Evolutionary conservation across 2,113 vertebrate genomes (phyloP).

Genomic region (Cynocephalus volans): DNA sequence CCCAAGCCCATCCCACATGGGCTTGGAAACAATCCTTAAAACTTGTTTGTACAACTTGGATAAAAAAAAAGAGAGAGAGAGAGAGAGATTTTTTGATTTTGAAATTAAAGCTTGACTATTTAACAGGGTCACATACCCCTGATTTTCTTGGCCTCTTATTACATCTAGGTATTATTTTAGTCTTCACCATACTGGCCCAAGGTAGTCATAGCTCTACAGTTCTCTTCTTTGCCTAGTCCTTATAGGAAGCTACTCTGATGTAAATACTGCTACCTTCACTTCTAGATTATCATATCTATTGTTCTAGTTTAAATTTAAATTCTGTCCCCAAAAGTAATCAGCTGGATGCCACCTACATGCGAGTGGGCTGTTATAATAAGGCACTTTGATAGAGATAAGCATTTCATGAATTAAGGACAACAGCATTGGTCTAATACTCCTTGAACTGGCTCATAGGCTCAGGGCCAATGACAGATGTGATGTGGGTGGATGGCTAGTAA

Average conservation of each 20-base stretch:
- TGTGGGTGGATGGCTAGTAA: slow-evolving; percentile 5
- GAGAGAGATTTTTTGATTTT: background rate
- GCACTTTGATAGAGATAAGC: background rate
- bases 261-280: slow-evolving; percentile 27
- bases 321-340: slow-evolving; percentile 22
- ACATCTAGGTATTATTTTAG: slow-evolving; percentile 48
- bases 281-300: slow-evolving; percentile 10
- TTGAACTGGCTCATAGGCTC: background rate
- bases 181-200: background rate
- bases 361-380: background rate
- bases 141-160: slow-evolving; percentile 25
- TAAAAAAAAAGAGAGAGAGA: background rate
- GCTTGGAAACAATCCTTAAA: background rate
- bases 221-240: slow-evolving; percentile 25
- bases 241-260: slow-evolving; percentile 10
- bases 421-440: background rate
- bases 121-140: background rate
- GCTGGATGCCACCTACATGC: background rate
- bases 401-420: slow-evolving; percentile 35
- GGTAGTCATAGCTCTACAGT: background rate
- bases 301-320: slow-evolving; percentile 51
- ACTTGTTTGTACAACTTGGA: background rate
- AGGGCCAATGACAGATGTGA: slow-evolving; percentile 19
- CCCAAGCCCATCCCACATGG: background rate
- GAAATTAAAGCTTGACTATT: slow-evolving; percentile 17